Conservation (phyloP, 2,113 vertebrate species). For the Notarius quadriscutis region DNA sequence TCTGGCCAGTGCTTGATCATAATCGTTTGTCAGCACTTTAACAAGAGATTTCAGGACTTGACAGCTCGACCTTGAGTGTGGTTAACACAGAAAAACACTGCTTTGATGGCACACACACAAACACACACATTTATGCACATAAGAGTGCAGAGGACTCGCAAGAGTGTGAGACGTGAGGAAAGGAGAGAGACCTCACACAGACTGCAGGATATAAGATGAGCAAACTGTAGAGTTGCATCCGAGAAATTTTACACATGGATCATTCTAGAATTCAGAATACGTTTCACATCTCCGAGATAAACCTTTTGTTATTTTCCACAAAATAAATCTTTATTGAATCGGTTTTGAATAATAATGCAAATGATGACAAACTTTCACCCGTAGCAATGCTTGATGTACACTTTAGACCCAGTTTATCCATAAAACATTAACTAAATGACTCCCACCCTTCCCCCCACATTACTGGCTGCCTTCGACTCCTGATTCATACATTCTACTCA, state of each 20-base stretch:
- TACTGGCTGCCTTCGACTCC: too few relatives aligned
- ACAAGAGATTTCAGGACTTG: constrained; percentile 35
- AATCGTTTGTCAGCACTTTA: constrained; percentile 41
- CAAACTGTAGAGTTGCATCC: neutral
- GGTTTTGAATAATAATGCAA: too few relatives aligned
- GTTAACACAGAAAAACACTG: constrained; percentile 32
- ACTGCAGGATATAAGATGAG: neutral
- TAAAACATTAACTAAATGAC: too few relatives aligned
- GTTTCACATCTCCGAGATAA: too few relatives aligned
- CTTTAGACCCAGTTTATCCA: too few relatives aligned
- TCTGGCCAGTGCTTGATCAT: constrained; percentile 38
- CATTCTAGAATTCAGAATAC: too few relatives aligned
- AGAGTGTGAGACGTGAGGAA: constrained; percentile 12
- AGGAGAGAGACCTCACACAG: constrained; percentile 10
- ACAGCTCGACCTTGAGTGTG: constrained; percentile 47
- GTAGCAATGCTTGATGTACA: too few relatives aligned
- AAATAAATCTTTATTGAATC: too few relatives aligned
- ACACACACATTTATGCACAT: neutral
- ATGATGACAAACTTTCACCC: too few relatives aligned
- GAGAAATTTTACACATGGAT: neutral
- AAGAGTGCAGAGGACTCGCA: constrained; percentile 11
- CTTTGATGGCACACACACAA: constrained; percentile 29
- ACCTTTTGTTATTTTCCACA: too few relatives aligned
- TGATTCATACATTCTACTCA: too few relatives aligned
- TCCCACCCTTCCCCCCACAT: too few relatives aligned